A percentile compares a stretch with the other conserved stretches of the same genome.
Conservation (phyloP, 1,140 invertebrate genomes). For the Liolophura sinensis region DNA sequence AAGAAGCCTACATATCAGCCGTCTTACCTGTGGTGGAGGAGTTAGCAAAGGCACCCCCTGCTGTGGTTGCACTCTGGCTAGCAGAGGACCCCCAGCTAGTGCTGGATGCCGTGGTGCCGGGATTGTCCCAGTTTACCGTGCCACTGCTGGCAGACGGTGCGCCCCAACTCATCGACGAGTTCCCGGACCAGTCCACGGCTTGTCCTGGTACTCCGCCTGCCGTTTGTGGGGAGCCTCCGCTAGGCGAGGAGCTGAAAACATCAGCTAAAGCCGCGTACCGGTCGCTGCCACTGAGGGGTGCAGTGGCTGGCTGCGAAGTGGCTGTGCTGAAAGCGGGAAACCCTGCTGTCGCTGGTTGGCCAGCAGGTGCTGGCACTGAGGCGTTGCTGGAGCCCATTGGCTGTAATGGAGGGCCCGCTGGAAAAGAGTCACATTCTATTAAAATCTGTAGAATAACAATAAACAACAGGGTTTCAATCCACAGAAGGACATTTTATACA, state of each 20-base stretch:
- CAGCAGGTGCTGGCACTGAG: slow-evolving; percentile 13
- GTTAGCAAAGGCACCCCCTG: too few species aligned
- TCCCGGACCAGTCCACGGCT: neutral
- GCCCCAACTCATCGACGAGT: neutral
- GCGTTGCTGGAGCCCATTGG: neutral
- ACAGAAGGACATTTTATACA: too few species aligned
- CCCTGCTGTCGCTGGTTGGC: neutral
- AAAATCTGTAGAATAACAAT: too few species aligned
- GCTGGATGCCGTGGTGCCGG: slow-evolving; percentile 12
- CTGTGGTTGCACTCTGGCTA: neutral
- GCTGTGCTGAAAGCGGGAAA: neutral
- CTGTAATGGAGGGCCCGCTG: too few species aligned
- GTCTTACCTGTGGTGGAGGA: too few species aligned
- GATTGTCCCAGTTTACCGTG: slow-evolving; percentile 13
- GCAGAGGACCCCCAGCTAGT: neutral
- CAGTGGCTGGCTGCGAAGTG: neutral
- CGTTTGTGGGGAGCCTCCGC: neutral
- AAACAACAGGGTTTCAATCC: too few species aligned
- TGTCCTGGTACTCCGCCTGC: slow-evolving; percentile 5
- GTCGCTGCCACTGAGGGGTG: slow-evolving; percentile 21
- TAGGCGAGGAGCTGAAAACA: slow-evolving; percentile 29
- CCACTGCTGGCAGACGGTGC: neutral
- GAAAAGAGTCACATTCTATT: too few species aligned
- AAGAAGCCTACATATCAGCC: too few species aligned
- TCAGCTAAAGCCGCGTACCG: slow-evolving; percentile 46